Evolutionary conservation across 2,888 invertebrate genomes (phyloP), one percentile per base, ranked within the genome.

Genomic region (Bimastos eiseni): DNA sequence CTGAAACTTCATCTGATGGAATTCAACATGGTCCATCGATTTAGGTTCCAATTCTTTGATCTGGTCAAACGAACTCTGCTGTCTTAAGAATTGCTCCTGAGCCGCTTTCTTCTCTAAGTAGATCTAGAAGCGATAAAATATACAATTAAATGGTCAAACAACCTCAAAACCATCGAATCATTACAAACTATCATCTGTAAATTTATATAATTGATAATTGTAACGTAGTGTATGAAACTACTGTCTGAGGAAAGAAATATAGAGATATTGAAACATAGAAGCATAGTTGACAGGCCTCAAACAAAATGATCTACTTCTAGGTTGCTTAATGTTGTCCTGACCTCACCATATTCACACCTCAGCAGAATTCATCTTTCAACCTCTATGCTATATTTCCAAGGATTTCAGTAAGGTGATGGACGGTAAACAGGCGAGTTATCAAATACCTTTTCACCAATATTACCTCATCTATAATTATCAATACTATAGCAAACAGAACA

Each of bases 71-170:
- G 70, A 70, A 70, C 13, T 70, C 70, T 70, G 70, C 30, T 8
- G 2, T n/a, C 13, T 70, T 70, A 70, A n/a, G 37, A 86, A 86
- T 36, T 30, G 86, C 37, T 37, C 37, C 86, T 86, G 86, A 37
- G 86, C 86, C 8, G 86, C 86, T 24, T 86, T 86, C 37, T 86
- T 86, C 36, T 86, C 86, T 34, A 86, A 36, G 24, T 86, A 86
- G 37, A 86, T 86, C 86, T 86, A 37, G 37, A 36, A 15, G n/a
- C 19, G n/a, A n/a, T n/a, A 70, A 30, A 70, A 70, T 13, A n/a
- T 70, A n/a, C 70, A 49, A 49, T 49, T 24, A 49, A 49, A 49
- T 21, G 21, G 49, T 49, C 49, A 49, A 49, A 49, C n/a, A 17
- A 49, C 21, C 24, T 49, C 21, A 70, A 70, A n/a, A 70, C 0